Base-by-base conservation (phyloP, 2,888 invertebrate species). In the Pammene fasciana region DNA sequence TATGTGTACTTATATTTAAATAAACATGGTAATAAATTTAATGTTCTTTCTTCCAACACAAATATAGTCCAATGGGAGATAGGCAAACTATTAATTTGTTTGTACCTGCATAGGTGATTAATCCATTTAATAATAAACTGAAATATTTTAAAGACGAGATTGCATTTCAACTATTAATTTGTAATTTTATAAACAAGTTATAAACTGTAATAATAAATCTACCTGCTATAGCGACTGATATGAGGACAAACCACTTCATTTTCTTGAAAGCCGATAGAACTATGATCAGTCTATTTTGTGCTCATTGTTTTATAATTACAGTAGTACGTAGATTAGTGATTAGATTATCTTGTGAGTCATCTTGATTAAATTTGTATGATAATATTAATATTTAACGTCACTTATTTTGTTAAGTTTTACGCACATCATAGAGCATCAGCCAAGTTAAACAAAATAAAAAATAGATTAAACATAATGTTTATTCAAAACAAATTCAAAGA, bases 161-260 rank as follows among this genome's bases (percentile, higher is more conserved):
- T n/a, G n/a, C n/a, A n/a, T n/a, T n/a, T n/a, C n/a, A n/a, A n/a
- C n/a, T n/a, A n/a, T n/a, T n/a, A n/a, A n/a, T n/a, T n/a, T n/a
- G n/a, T n/a, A n/a, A n/a, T n/a, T n/a, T n/a, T n/a, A n/a, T n/a
- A n/a, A n/a, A n/a, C n/a, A n/a, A n/a, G n/a, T 26, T 26, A 26
- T 4, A 26, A 26, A 26, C 26, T 3, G 9, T 26, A 45, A 18
- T 36, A 36, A 16, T 16, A 26, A 7, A 34, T 13, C 48, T 73
- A 83, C 84, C 85, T 85, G 84, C 81, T 80, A 84, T 79, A 76
- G 78, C 79, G 76, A 81, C 56, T 71, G 77, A 75, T 62, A 83
- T 73, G 66, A 82, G 72, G 70, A 83, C 67, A 68, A 81, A 60
- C 70, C 75, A 80, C 80, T 81, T 72, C 72, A 71, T 74, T 48